Evolutionary conservation across 2,113 vertebrate genomes (phyloP), one percentile per base, ranked within the genome.

Genomic region (Nymphicus hollandicus): DNA sequence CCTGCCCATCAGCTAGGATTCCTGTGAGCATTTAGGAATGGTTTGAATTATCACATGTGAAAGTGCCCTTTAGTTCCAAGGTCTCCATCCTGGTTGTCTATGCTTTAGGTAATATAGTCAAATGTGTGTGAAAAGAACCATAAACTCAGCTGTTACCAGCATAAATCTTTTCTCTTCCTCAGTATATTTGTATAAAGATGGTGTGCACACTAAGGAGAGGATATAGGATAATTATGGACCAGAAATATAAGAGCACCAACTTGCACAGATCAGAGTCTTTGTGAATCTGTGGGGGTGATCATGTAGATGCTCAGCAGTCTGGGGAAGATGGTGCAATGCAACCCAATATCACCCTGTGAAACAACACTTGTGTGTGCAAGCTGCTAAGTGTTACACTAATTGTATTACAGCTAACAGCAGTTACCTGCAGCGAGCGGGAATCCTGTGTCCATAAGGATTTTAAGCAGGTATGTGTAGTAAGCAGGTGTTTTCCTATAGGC

Each of bases 401-500:
- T 46, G 50, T 8, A 2, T 5, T 31, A 13, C 49, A 81, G 71
- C 76, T 79, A 55, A 7, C 29, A 91, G 80, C 41, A 41, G 89
- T 81, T 92, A 88, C 95, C 91, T 91, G 90, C 64, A 77, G 49
- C 1, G 2, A 37, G 80, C 2, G 55, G 66, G 79, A 90, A 41
- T 69, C 90, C 28, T 3, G 7, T 61, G 88, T 81, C 86, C 50
- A 15, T 58, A 22, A 39, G 72, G 94, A 82, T 60, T 35, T 87
- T 11, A 39, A 81, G 92, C 96, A 97, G 97, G 95, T 96, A 97
- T 81, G 88, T 65, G 64, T 20, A 27, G 86, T 9, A 28, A 94
- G 91, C 97, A 97, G 97, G 97, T 97, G 97, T 95, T 96, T 89
- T 95, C 96, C 96, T 95, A 88, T n/a, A 96, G 95, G 85, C 96